These are phyloP conservation scores for Phalacrocorax aristotelis DNA, from an alignment of 2,113 vertebrate species.

Conservation along the genomic window DNA sequence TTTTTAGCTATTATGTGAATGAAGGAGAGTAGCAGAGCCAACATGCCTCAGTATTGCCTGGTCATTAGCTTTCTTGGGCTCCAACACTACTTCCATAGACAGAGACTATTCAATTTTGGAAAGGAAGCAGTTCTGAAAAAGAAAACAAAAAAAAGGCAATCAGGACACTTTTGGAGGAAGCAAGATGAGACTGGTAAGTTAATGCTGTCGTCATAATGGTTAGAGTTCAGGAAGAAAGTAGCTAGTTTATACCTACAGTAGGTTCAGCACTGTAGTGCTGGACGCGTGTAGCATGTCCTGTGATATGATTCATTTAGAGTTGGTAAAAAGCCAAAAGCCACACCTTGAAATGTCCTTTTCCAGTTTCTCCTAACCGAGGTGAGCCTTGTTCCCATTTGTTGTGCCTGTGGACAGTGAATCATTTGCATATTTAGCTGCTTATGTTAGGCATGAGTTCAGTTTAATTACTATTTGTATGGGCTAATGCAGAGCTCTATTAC, in stretches of 20 bases:
- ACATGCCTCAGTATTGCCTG: neutral
- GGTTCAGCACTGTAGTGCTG: neutral
- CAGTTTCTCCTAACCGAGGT: neutral
- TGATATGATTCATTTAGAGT: neutral
- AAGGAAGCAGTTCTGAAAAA: neutral
- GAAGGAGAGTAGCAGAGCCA: neutral
- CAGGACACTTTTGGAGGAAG: neutral
- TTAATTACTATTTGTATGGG: neutral
- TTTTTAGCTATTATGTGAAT: neutral
- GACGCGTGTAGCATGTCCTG: fast-evolving
- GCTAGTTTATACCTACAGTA: neutral
- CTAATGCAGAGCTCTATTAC: neutral
- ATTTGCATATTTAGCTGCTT: neutral
- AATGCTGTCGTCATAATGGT: neutral
- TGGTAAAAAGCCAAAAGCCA: neutral
- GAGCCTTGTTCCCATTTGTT: neutral
- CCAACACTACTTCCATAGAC: neutral
- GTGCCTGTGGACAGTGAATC: neutral
- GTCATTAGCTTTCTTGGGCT: neutral
- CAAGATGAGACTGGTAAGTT: neutral
- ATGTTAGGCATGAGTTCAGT: neutral
- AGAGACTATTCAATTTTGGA: neutral
- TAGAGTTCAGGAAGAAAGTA: neutral
- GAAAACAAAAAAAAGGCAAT: no score
- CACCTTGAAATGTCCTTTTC: neutral